Base-by-base conservation (phyloP, 2,797 vertebrate species). In the Eulemur rubriventer region DNA sequence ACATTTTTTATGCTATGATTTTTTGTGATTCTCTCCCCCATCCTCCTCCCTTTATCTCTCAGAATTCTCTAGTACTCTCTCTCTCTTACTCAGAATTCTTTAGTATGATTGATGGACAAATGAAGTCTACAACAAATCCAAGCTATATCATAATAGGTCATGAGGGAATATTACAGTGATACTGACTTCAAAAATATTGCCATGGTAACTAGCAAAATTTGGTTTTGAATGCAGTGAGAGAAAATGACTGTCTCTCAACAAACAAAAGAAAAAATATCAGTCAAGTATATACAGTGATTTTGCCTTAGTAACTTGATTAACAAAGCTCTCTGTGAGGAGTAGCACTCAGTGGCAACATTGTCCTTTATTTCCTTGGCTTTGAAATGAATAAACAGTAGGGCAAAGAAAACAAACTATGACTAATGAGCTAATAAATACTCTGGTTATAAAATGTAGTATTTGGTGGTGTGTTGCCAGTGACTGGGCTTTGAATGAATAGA, bases 141-240 rank as follows among this genome's bases (percentile, higher is more conserved):
- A 97, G 35, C 75, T 86, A 83, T 96, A 97, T 92, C 94, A 97
- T 89, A 97, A 96, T 92, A 95, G 81, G 88, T 97, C 95, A 95
- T 90, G 86, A 93, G 82, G 35, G 72, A 46, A 1, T 83, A 95
- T 96, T 94, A 94, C 0, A 14, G 48, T 63, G 92, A 85, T 96
- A 95, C 87, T 96, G 91, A 94, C 97, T 96, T 95, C 86, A 97
- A 96, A 97, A 95, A 89, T 81, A 95, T 80, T 83, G 76, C 76
- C 52, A 97, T 97, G 55, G 76, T 52, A 98, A 98, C 98, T 89
- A 97, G 96, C 79, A 86, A 95, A 96, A 48, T 85, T 95, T 95
- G 14, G 22, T 83, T 96, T 65, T 96, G 95, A 94, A 94, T 87
- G 75, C 93, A 90, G 69, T 65, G 61, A 93, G 84, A 92, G n/a